Evolutionary conservation across 2,888 invertebrate species (phyloP).

Genomic region (Drosophila quinaria): DNA sequence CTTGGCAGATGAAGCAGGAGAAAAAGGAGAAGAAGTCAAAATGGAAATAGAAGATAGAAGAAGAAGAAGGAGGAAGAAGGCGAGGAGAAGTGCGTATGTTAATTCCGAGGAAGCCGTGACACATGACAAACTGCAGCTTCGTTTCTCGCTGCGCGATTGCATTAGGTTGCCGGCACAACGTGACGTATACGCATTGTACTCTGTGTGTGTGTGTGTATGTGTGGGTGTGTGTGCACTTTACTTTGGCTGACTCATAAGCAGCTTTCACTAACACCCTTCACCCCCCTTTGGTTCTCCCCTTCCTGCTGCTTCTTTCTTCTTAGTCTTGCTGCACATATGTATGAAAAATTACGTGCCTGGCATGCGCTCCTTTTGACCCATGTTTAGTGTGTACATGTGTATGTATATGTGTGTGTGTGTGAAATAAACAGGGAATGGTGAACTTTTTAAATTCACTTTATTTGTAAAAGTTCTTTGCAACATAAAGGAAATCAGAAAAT

Average conservation of each 20-base stretch:
- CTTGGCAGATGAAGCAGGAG: conserved; percentile 3
- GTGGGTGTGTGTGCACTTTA: conserved; percentile 59
- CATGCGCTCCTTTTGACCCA: conserved; percentile 62
- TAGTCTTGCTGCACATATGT: conserved; percentile 4
- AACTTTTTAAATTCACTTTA: conserved; percentile 65
- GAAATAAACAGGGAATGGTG: conserved; percentile 6
- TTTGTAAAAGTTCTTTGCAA: conserved; percentile 50
- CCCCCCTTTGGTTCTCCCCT: background rate
- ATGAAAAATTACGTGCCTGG: conserved; percentile 58
- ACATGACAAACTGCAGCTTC: conserved; percentile 54
- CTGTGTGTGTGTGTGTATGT: too few relatives aligned
- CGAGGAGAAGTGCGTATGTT: conserved; percentile 50
- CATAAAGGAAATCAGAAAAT: conserved; percentile 34
- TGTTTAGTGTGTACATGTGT: conserved; percentile 33
- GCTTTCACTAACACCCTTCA: conserved; percentile 32
- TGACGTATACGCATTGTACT: conserved; percentile 77
- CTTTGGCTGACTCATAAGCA: conserved; percentile 59
- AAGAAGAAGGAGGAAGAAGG: background rate
- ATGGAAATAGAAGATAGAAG: background rate
- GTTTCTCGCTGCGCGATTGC: conserved; percentile 50
- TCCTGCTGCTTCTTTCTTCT: background rate
- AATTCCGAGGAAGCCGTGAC: conserved; percentile 61
- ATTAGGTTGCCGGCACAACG: conserved; percentile 65
- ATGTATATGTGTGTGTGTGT: conserved; percentile 10
- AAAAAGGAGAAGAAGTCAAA: background rate